phyloP scores from a whole-genome alignment of 2,888 invertebrate species.

The Thalpophila matura region DNA sequence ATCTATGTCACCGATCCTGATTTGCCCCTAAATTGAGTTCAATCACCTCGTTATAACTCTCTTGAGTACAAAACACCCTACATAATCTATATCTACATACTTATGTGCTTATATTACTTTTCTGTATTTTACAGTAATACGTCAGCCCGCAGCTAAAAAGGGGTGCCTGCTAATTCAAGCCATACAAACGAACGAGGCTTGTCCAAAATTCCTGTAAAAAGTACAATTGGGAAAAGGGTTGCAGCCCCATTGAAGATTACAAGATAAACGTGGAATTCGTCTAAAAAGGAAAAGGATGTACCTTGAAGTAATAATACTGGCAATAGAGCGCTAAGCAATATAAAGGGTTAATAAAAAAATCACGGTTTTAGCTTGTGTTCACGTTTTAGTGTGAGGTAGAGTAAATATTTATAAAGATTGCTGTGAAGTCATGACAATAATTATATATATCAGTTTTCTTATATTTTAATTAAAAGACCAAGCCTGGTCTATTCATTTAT shows the following conservation, averaged over 20 bases:
- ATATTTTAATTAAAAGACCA: too few relatives aligned
- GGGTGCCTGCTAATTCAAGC: slow-evolving; percentile 49
- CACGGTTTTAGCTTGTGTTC: not conserved
- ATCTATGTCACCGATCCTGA: not conserved
- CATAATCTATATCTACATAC: slow-evolving; percentile 19
- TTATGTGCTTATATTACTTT: slow-evolving; percentile 58
- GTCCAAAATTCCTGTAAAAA: slow-evolving; percentile 58
- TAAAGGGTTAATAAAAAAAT: not conserved
- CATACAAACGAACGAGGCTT: slow-evolving; percentile 32
- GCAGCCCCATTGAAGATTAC: slow-evolving; percentile 71
- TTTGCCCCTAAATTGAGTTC: slow-evolving; percentile 33
- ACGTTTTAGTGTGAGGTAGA: too few relatives aligned
- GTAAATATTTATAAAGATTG: too few relatives aligned
- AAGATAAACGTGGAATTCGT: slow-evolving; percentile 77
- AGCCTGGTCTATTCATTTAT: too few relatives aligned
- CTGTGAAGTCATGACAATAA: too few relatives aligned
- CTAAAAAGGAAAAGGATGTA: slow-evolving; percentile 71
- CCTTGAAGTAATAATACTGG: not conserved
- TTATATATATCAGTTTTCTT: too few relatives aligned
- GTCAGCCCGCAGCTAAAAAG: slow-evolving; percentile 52
- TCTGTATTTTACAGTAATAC: slow-evolving; percentile 42
- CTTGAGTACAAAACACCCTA: slow-evolving; percentile 34
- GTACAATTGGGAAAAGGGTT: slow-evolving; percentile 67
- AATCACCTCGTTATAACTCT: slow-evolving; percentile 39
- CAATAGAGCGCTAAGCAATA: slow-evolving; percentile 7